Evolutionary conservation across 2,797 vertebrate species (phyloP).

Genomic region (Sylvilagus floridanus): DNA sequence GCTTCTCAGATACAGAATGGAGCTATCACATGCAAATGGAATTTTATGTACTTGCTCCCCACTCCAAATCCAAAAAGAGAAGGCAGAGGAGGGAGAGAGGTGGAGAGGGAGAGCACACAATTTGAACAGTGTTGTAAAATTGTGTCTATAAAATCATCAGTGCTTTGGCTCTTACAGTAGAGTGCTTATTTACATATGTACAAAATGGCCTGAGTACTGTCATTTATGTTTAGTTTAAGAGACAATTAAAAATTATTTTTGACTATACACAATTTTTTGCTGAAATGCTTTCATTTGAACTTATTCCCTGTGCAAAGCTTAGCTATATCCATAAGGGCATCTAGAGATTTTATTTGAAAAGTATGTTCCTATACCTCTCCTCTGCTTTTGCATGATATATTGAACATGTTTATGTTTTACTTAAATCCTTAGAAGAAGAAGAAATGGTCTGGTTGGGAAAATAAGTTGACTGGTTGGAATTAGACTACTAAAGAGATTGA

Average conservation of each 20-base stretch:
- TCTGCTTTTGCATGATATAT: neutral
- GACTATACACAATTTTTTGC: neutral
- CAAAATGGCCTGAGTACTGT: neutral
- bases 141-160: neutral
- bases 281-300: slow-evolving; percentile 43
- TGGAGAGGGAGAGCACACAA: neutral
- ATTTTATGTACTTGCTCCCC: neutral
- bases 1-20: neutral
- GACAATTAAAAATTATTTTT: slow-evolving; percentile 44
- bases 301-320: neutral
- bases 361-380: neutral
- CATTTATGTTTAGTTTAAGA: neutral
- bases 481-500: neutral
- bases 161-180: neutral
- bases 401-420: slow-evolving; percentile 35
- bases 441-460: slow-evolving; percentile 3
- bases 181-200: neutral
- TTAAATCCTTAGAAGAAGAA: neutral
- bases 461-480: neutral
- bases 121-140: slow-evolving; percentile 20
- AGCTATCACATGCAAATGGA: neutral
- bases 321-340: neutral
- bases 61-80: neutral
- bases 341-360: slow-evolving; percentile 55
- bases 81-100: neutral